These are phyloP conservation scores for Ispidina lecontei DNA, from an alignment of 2,797 vertebrate genomes.

Conservation along the genomic window DNA sequence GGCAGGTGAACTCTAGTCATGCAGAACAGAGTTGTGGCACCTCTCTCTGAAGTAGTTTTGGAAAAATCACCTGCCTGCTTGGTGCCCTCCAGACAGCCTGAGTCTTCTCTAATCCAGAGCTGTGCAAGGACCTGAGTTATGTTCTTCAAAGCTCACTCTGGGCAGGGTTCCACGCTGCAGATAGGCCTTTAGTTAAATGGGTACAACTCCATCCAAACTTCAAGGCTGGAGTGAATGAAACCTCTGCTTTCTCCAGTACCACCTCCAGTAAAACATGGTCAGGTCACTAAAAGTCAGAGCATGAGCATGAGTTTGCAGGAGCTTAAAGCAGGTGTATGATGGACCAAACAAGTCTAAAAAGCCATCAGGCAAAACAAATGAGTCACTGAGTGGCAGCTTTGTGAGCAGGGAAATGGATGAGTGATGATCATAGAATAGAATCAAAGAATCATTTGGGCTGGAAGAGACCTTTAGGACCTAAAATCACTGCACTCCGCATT, in stretches of 20 bases:
- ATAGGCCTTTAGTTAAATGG: not conserved
- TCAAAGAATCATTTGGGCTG: not conserved
- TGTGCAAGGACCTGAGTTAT: not conserved
- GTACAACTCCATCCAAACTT: rapidly evolving
- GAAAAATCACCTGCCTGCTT: not conserved
- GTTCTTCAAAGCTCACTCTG: not conserved
- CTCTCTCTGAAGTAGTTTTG: not conserved
- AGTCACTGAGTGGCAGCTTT: not conserved
- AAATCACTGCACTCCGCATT: not conserved
- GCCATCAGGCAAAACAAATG: not conserved
- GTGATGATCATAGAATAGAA: not conserved
- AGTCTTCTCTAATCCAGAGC: not conserved
- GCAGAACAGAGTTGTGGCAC: not conserved
- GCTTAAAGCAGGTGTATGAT: not conserved
- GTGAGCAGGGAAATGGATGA: not conserved
- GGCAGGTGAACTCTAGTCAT: not conserved
- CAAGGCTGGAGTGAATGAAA: not conserved
- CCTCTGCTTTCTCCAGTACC: not conserved
- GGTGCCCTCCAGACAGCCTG: rapidly evolving
- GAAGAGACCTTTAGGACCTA: not conserved
- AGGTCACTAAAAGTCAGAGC: not conserved
- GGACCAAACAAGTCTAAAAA: not conserved
- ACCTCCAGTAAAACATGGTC: not conserved
- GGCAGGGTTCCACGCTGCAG: not conserved
- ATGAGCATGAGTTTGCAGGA: not conserved